Evolutionary conservation across 2,888 invertebrate species (phyloP), one percentile per base, ranked within the genome.

Genomic region (Keiferia lycopersicella): DNA sequence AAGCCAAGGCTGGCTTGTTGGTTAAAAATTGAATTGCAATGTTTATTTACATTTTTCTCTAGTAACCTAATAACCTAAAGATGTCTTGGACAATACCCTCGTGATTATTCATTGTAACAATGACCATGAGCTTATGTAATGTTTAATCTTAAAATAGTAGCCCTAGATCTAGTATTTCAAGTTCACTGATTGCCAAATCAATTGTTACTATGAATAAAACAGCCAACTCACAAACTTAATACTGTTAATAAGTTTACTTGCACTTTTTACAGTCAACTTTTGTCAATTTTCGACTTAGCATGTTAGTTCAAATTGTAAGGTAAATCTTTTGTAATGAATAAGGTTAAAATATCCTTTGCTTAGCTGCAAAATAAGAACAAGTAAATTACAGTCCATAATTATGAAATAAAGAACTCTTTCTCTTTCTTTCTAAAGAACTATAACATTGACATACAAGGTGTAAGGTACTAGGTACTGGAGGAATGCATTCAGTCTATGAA

Each of bases 61-160:
- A 3, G 3, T 53, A 26, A 53, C 51, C 14, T 34, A 58, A 68
- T 76, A 71, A 76, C 73, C 73, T 62, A 75, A 67, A 76, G 68
- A 72, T 78, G 76, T 76, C 79, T 79, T 83, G 78, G 60, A 70
- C 74, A 63, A 16, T 81, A 71, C 50, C 53, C 66, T 63, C 62
- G 30, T 61, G 62, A 56, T 22, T 26, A 26, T 45, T 48, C 6
- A 60, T 2, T n/a, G 41, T 20, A 26, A 34, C 58, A 66, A 67
- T 79, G 80, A 79, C 81, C 81, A 73, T 82, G 81, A 73, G 71
- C 74, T 87, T 90, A 89, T 71, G 77, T 89, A 89, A 88, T 72
- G 50, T 53, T 51, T 65, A 4, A 22, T 34, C 56, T 56, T 34
- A 34, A 34, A 34, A 56, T 56, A 56, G 34, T 34, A 34, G 34